Base-by-base conservation (phyloP, 2,797 vertebrate genomes). In the Periparus ater region DNA sequence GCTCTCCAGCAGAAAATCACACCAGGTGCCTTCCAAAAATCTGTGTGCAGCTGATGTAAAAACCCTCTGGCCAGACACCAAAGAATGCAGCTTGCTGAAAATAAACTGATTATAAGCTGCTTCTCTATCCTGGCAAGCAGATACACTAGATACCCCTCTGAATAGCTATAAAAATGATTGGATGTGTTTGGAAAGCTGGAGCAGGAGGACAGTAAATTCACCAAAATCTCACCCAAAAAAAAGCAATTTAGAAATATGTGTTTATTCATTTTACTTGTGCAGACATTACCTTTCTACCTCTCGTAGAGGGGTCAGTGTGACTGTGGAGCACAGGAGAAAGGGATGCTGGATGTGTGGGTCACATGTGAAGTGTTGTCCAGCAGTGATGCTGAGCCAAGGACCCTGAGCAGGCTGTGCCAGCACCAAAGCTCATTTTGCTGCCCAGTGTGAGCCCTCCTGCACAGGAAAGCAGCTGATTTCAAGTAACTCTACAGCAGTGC, bases 401-500 rank as follows among this genome's bases (percentile, higher is more conserved):
- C 20, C 44, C n/a, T 11, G 54, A 54, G 10, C 14, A 78, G 51
- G 12, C 40, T 23, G 13, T 55, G 30, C n/a, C 71, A 79, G 60
- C 23, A 34, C 11, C 48, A 38, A 51, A 81, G 13, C 22, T 70
- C 38, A 26, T 66, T 55, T n/a, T 25, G 47, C 32, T 71, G 81
- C 55, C 47, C n/a, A 17, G 8, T 1, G 1, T 1, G 4, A 85
- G 47, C 34, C 55, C 55, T 82, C 36, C n/a, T 55, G 51, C 53
- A 27, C 63, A 63, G n/a, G 48, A 85, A 75, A 70, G 11, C 26
- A 42, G n/a, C 12, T 67, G 55, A 65, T 66, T 79, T 70, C 63
- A 87, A 58, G 36, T 19, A 72, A 58, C 10, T 42, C 72, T 7
- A 29, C 0, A 0, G 14, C 38, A 25, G 14, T 0, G 1, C 63